Evolutionary conservation across 2,797 vertebrate species (phyloP), one percentile per base, ranked within the genome.

Genomic region (Clangula hyemalis): DNA sequence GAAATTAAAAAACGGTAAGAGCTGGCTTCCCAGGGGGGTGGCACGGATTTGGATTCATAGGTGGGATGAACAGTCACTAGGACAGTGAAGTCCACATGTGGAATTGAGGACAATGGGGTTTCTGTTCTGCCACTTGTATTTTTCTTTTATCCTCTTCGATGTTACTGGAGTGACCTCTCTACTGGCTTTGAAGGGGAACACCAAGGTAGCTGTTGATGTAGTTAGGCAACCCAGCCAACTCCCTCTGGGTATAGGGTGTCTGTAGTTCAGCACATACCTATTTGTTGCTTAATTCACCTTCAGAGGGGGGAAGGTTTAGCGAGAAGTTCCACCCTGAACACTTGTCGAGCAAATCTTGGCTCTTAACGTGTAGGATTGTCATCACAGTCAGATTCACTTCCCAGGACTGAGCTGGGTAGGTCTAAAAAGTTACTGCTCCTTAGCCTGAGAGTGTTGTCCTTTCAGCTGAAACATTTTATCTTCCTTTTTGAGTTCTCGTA

Each of bases 1-100:
- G 99, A 99, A 94, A 98, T 99, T 90, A 98, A 97, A 80, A 98
- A 98, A 95, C 98, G 99, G 99, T 99, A 70, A 81, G 98, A 85
- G 25, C 30, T 28, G 72, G 25, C 65, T 90, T 80, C 41, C 39
- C 9, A 17, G 18, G 6, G 11, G 3, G 25, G 22, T 61, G 19
- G 10, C 14, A 34, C 10, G 3, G 4, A 5, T 54, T 70, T 79
- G 78, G 53, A 72, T n/a, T 68, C 43, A 36, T 24, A 38, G 36
- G 15, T 66, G 22, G 17, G 61, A 11, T 0, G 3, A 61, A 19
- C n/a, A 54, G 2, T 66, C 14, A 56, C 21, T 61, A 72, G 7
- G 47, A 39, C 17, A n/a, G 8, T 34, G 69, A 82, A 68, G 54
- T 51, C 27, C 53, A n/a, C 16, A 4, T 20, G 39, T 62, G 76